These are phyloP conservation scores for Cairina moschata DNA, from an alignment of 2,113 vertebrate species.

Conservation along the genomic window DNA sequence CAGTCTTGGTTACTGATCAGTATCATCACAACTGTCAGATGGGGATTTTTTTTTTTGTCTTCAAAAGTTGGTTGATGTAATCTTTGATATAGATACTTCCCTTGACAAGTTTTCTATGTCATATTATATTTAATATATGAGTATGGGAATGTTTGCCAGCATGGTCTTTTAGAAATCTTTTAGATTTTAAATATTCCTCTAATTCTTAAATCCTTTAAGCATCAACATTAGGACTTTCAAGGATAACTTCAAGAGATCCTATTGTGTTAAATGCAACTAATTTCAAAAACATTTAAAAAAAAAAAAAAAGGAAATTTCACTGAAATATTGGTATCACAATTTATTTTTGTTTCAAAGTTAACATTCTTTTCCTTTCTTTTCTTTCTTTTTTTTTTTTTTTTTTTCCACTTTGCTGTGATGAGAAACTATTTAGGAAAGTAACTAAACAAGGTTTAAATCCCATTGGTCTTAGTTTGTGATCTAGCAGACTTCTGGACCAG, in stretches of 20 bases:
- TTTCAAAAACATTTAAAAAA: neutral
- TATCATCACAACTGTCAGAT: conserved; percentile 50
- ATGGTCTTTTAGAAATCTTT: neutral
- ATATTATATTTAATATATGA: neutral
- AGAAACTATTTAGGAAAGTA: neutral
- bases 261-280: neutral
- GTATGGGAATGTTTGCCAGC: neutral
- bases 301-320: neutral
- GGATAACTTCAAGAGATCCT: neutral
- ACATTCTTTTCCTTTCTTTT: neutral
- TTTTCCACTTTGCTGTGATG: neutral
- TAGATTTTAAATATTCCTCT: neutral
- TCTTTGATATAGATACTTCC: neutral
- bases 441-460: neutral
- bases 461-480: conserved; percentile 2
- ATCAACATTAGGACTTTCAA: neutral
- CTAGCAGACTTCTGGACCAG: neutral
- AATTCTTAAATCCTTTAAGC: neutral
- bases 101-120: neutral
- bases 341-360: conserved; percentile 6
- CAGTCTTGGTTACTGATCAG: conserved; percentile 70
- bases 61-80: conserved; percentile 1
- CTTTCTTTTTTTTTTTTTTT: neutral
- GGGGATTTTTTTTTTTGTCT: neutral
- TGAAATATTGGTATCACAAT: neutral